Percentiles rank a stretch among this genome's conserved stretches.
These are phyloP conservation scores for Phoebastria nigripes DNA, from an alignment of 2,797 vertebrate genomes.

Conservation along the genomic window DNA sequence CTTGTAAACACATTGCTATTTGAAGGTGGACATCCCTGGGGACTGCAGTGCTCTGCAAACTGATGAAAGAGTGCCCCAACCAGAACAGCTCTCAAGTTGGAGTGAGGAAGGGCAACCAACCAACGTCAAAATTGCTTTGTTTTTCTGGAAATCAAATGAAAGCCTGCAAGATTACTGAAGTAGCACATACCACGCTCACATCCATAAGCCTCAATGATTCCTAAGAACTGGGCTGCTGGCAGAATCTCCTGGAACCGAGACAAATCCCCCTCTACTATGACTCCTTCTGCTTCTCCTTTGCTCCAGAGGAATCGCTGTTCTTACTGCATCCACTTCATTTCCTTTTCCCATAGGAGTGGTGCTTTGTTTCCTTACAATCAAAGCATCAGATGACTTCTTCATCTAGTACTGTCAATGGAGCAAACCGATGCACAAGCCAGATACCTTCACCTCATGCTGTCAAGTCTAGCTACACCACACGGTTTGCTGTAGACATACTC, in stretches of 20 bases:
- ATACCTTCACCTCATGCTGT: background rate
- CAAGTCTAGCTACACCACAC: background rate
- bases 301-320: background rate
- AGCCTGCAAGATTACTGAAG: background rate
- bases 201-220: background rate
- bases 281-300: background rate
- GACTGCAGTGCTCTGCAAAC: background rate
- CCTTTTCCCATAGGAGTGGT: background rate
- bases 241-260: background rate
- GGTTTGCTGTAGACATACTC: background rate
- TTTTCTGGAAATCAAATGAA: slow-evolving; percentile 9
- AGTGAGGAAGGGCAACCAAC: background rate
- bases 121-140: background rate
- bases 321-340: background rate
- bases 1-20: background rate
- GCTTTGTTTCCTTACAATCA: background rate
- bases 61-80: background rate
- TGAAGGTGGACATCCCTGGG: background rate
- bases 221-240: background rate
- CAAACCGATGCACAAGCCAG: background rate
- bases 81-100: background rate
- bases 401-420: background rate
- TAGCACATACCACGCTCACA: background rate
- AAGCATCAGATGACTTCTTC: background rate
- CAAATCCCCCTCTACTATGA: background rate